These are phyloP conservation scores for Cancer borealis DNA, from an alignment of 2,888 invertebrate genomes.

Conservation along the genomic window DNA sequence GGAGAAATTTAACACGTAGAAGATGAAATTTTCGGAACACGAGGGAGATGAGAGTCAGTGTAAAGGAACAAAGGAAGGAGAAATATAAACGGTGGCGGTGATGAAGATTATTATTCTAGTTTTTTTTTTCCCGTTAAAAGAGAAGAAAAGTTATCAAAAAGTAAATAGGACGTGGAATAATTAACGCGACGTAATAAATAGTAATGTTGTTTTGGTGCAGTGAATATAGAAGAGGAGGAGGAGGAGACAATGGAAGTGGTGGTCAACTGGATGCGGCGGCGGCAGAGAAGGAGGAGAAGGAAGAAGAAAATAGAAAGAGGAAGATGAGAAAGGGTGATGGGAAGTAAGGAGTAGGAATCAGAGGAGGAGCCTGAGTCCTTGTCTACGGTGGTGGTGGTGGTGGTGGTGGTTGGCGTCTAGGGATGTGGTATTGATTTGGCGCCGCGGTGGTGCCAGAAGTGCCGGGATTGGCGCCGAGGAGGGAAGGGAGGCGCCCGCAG, in stretches of 20 bases:
- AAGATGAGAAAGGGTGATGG: not conserved
- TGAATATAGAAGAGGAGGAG: not conserved
- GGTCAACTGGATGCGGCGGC: not conserved
- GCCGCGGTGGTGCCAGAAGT: slow-evolving; percentile 63
- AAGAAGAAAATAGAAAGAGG: not conserved
- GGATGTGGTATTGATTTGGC: slow-evolving; percentile 70
- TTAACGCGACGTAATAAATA: not conserved
- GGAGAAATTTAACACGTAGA: not conserved
- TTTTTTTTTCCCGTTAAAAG: no score
- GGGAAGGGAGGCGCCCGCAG: not conserved
- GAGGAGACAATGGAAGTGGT: not conserved
- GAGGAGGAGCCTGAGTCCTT: not conserved
- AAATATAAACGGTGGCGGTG: not conserved
- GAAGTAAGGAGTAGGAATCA: not conserved
- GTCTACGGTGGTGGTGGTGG: not conserved
- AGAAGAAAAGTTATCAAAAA: not conserved
- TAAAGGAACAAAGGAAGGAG: not conserved
- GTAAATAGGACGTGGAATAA: not conserved
- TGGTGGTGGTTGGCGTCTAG: slow-evolving; percentile 53
- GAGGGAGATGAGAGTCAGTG: no score
- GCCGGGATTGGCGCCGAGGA: not conserved
- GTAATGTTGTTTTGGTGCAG: no score
- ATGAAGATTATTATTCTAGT: not conserved
- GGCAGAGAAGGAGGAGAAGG: not conserved
- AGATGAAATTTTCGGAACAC: not conserved